phyloP scores from a whole-genome alignment of 2,797 vertebrate species.

The Zalophus californianus region DNA sequence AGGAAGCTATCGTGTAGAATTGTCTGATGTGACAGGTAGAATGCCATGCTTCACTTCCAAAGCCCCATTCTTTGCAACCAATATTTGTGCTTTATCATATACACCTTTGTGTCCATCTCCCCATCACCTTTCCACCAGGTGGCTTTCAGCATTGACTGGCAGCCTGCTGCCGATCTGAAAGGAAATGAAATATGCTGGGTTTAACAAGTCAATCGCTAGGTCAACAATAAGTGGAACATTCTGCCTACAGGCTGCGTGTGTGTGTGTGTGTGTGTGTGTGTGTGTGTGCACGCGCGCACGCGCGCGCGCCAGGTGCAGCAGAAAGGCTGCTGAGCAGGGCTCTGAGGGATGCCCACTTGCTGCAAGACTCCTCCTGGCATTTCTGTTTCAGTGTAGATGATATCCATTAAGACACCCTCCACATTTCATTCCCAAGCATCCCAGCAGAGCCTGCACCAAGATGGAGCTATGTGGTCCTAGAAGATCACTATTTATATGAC shows the following conservation, averaged over 20 bases:
- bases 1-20: too few relatives aligned
- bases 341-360: background rate
- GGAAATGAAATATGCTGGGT: background rate
- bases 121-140: background rate
- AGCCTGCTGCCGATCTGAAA: background rate
- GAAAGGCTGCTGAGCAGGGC: too few relatives aligned
- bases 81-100: background rate
- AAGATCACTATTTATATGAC: background rate
- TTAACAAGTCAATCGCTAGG: background rate
- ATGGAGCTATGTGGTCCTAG: background rate
- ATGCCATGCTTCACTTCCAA: background rate
- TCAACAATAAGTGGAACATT: background rate
- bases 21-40: background rate
- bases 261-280: too few relatives aligned
- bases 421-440: background rate
- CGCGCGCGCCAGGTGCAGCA: background rate
- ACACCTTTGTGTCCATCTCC: accelerated
- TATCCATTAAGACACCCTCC: background rate
- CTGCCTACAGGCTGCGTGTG: accelerated
- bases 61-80: background rate
- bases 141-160: background rate
- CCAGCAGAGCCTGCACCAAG: background rate
- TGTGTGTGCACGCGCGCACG: accelerated
- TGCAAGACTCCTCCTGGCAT: background rate
- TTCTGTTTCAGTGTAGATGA: background rate